These are phyloP conservation scores for Parapsyche elsis DNA, from an alignment of 1,140 invertebrate species.

Conservation along the genomic window DNA sequence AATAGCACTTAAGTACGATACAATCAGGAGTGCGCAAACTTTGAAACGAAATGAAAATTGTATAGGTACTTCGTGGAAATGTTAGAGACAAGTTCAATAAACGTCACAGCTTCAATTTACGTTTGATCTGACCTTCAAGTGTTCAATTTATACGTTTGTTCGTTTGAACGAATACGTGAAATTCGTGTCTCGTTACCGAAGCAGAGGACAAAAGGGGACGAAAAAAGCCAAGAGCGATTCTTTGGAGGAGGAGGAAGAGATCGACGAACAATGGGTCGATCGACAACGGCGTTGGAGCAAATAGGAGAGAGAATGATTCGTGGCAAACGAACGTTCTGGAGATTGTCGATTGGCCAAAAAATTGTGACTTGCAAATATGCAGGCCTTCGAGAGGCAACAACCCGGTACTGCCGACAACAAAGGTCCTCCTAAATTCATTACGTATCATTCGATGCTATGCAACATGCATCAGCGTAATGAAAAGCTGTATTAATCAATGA, in stretches of 20 bases:
- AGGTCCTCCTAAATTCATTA: slow-evolving; percentile 9
- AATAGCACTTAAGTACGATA: background rate
- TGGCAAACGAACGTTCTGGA: background rate
- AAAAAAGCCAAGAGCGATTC: background rate
- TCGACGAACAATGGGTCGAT: background rate
- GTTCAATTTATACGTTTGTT: too few species aligned
- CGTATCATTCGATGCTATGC: slow-evolving; percentile 1
- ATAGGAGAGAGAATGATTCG: slow-evolving; percentile 6
- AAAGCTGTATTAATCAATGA: too few species aligned
- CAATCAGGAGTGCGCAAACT: too few species aligned
- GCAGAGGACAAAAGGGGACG: background rate
- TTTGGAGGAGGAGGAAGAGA: background rate
- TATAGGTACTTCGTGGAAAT: too few species aligned
- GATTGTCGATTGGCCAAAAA: background rate
- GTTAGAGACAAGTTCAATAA: too few species aligned
- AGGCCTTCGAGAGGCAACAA: background rate
- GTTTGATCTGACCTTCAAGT: too few species aligned
- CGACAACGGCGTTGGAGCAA: background rate
- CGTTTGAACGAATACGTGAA: too few species aligned
- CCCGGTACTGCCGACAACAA: slow-evolving; percentile 11
- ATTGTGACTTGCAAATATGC: slow-evolving; percentile 15
- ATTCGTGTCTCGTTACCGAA: background rate
- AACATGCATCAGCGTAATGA: too few species aligned
- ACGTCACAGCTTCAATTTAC: too few species aligned
- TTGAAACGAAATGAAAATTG: too few species aligned